phyloP scores from a whole-genome alignment of 2,113 vertebrate genomes.

The Pardalotus punctatus region DNA sequence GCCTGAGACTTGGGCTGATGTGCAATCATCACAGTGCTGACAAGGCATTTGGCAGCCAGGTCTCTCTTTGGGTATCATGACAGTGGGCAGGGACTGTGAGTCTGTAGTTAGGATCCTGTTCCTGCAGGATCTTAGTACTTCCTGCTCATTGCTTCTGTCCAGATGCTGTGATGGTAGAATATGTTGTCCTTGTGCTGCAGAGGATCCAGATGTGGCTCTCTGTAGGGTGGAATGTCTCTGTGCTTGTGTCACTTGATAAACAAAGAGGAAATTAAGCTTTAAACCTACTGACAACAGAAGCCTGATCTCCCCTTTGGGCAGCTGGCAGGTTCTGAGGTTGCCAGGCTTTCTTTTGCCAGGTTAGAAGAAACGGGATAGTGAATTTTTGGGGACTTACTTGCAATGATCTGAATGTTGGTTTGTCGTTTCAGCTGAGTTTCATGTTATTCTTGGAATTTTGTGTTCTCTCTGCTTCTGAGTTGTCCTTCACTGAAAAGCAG shows the following conservation, averaged over 20 bases:
- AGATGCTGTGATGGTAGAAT: fast-evolving
- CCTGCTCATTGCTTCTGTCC: background rate
- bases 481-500: background rate
- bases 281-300: background rate
- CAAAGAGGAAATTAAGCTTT: background rate
- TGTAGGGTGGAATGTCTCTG: background rate
- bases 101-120: background rate
- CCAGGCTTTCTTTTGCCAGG: background rate
- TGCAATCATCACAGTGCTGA: background rate
- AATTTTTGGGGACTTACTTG: background rate
- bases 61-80: background rate
- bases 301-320: background rate
- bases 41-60: background rate
- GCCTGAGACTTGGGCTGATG: background rate
- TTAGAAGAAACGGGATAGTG: background rate
- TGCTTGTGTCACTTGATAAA: background rate
- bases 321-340: background rate
- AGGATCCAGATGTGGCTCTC: background rate
- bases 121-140: background rate
- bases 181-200: background rate
- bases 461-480: background rate
- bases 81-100: background rate
- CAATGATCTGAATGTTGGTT: background rate
- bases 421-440: constrained; percentile 5
- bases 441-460: background rate